A percentile compares a stretch with the other conserved stretches of the same genome.
These are phyloP conservation scores for Trilocha varians DNA, from an alignment of 2,888 invertebrate species.

Conservation along the genomic window DNA sequence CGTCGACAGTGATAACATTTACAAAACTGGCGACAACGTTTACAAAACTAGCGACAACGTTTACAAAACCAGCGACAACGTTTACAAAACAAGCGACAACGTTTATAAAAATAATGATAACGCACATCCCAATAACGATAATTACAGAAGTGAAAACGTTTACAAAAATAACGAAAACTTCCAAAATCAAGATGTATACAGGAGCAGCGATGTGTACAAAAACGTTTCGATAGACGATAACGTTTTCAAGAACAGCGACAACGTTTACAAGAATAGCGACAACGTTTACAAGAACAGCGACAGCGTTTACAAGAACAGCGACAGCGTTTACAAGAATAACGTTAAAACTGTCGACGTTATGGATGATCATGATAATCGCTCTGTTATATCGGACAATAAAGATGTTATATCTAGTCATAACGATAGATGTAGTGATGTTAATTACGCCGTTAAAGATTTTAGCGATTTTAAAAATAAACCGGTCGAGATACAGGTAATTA, in stretches of 20 bases:
- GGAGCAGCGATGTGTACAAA: too few species aligned
- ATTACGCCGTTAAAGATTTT: constrained; percentile 3
- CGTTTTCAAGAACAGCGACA: constrained; percentile 6
- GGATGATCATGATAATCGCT: too few species aligned
- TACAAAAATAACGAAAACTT: too few species aligned
- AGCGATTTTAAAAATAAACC: constrained; percentile 33
- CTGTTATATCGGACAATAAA: too few species aligned
- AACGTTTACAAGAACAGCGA: constrained; percentile 5
- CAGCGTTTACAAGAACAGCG: constrained; percentile 1
- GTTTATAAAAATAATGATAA: neutral
- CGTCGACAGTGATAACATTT: constrained; percentile 9
- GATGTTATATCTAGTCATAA: constrained; percentile 50
- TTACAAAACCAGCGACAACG: constrained; percentile 8
- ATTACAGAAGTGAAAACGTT: too few species aligned
- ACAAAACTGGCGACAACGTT: constrained; percentile 10
- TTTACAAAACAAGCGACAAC: constrained; percentile 6
- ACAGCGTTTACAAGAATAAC: constrained; percentile 3
- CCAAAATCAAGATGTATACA: too few species aligned
- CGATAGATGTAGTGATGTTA: constrained; percentile 26
- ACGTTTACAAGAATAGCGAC: neutral
- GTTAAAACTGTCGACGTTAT: constrained; percentile 1
- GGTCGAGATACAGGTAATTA: constrained; percentile 60
- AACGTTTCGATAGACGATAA: neutral
- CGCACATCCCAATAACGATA: too few species aligned
- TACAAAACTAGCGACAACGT: constrained; percentile 16